Evolutionary conservation across 2,888 invertebrate genomes (phyloP).

Genomic region (Chirona hameri): DNA sequence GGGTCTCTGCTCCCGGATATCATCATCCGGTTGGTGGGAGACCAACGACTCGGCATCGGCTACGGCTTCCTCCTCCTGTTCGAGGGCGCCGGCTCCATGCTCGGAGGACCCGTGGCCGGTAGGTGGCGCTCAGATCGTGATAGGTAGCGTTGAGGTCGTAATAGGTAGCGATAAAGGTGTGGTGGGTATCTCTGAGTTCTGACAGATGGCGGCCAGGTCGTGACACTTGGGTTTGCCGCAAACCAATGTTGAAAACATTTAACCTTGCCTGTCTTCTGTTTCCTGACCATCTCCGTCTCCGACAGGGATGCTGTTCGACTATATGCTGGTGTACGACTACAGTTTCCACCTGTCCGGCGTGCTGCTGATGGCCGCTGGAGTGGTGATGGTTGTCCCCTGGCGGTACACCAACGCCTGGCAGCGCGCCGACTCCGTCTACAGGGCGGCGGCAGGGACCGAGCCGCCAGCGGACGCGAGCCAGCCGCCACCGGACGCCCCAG

Average conservation of each 20-base stretch:
- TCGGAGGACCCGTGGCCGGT: constrained; percentile 22
- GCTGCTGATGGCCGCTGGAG: neutral
- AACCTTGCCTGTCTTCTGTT: too few relatives aligned
- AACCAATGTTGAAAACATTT: too few relatives aligned
- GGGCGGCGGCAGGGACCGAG: neutral
- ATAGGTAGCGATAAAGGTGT: too few relatives aligned
- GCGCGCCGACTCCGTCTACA: neutral
- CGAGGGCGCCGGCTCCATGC: constrained; percentile 24
- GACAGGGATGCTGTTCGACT: constrained; percentile 12
- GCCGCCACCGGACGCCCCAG: neutral
- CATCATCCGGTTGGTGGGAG: constrained; percentile 14
- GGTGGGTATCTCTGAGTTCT: too few relatives aligned
- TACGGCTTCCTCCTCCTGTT: constrained; percentile 12
- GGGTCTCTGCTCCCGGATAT: constrained; percentile 4
- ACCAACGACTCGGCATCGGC: neutral
- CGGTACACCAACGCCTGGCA: neutral
- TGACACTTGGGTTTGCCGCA: too few relatives aligned
- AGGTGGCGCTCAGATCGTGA: neutral
- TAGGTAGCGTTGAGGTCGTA: too few relatives aligned
- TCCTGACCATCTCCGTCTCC: neutral
- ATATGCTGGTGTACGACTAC: constrained; percentile 27
- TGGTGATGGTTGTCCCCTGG: constrained; percentile 24
- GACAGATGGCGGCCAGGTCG: too few relatives aligned
- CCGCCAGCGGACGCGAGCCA: neutral
- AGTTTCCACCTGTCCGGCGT: constrained; percentile 6